Percentiles rank a stretch among this genome's conserved stretches.
Conservation (phyloP, 2,797 vertebrate species). For the Pelochelys cantorii region DNA sequence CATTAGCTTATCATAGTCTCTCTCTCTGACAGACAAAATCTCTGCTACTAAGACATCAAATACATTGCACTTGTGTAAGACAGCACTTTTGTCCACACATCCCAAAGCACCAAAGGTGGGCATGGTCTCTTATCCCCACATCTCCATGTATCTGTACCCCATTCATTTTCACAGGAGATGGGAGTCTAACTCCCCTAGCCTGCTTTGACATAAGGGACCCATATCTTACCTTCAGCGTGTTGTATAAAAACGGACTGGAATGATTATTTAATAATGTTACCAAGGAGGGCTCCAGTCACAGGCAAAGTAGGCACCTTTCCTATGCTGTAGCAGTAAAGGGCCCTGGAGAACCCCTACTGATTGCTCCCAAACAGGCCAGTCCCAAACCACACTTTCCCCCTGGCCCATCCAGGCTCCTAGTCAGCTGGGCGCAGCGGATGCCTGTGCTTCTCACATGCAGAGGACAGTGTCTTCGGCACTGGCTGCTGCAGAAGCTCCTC, state of each 20-base stretch:
- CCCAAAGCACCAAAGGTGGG: not conserved
- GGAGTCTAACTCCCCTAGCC: not conserved
- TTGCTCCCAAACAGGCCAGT: not conserved
- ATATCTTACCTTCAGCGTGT: not conserved
- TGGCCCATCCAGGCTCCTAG: not conserved
- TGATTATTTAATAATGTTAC: constrained; percentile 40
- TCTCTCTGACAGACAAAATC: not conserved
- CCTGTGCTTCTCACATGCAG: not conserved
- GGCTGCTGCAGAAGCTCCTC: not conserved
- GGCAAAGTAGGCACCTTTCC: constrained; percentile 60
- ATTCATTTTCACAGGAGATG: not conserved
- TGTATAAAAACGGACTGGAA: not conserved
- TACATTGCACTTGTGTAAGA: not conserved
- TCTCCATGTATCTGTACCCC: not conserved
- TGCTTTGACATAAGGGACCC: not conserved
- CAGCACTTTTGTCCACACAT: not conserved
- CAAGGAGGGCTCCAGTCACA: constrained; percentile 60
- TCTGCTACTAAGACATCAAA: not conserved
- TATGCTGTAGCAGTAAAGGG: not conserved
- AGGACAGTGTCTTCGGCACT: not conserved
- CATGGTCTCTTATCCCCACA: not conserved
- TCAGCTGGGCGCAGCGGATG: not conserved
- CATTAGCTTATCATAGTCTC: not conserved
- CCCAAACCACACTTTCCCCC: not conserved
- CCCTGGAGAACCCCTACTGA: not conserved